Evolutionary conservation across 1,140 invertebrate genomes (phyloP), one percentile per base, ranked within the genome.

Genomic region (Drosophila serrata): DNA sequence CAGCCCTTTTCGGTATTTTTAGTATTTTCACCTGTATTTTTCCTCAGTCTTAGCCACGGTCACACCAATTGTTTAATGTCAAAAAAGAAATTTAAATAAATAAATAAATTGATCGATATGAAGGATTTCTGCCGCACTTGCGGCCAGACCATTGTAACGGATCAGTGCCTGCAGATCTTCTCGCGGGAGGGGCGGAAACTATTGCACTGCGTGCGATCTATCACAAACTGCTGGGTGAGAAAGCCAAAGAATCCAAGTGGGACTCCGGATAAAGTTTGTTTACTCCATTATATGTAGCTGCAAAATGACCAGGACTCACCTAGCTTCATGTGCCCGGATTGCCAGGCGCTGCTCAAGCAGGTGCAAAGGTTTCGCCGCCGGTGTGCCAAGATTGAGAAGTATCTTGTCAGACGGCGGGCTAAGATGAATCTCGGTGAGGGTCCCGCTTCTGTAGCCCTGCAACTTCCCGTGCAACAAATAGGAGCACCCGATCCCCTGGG

Each of bases 191-290:
- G 51, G 13, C 67, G 77, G 3, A 61, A 64, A 0, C 33, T 88
- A 4, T 43, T 88, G 19, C 67, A 60, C 17, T 55, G 58, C 11
- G 27, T 90, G 13, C 74, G 84, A 22, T 61, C 43, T 19, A 78
- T 88, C 48, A 61, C 84, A 31, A 84, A 84, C 42, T 88, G 84
- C 61, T 88, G 84, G 84, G 84, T 84, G 29, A 24, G 55, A 11
- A 46, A 4, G 4, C 13, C 33, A 15, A 2, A 27, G 29, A 48
- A 31, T 12, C 29, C 11, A 27, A 33, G 0, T 33, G 2, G 29
- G 5, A 9, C 12, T 33, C 19, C 4, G 22, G 51, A 24, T 46
- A 43, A 61, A 53, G 12, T 3, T 40, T 46, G 43, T 53, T 59
- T 37, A 13, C 45, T 43, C 13, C 24, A 8, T 37, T 51, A 1